These are phyloP conservation scores for Sciurus niger DNA, from an alignment of 2,113 vertebrate species.

Conservation along the genomic window DNA sequence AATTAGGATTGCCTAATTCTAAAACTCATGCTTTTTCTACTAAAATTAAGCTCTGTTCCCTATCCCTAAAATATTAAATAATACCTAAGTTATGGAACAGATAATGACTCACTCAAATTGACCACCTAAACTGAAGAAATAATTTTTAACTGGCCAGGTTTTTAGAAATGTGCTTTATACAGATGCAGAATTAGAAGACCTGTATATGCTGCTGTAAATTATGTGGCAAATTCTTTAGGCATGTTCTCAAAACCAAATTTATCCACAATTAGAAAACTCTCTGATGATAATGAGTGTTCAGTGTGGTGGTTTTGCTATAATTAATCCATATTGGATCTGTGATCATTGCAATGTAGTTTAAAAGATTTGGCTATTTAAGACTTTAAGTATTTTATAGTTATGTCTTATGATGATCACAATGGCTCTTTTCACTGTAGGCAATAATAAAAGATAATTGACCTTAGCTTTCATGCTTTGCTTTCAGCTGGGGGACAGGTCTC, in stretches of 20 bases:
- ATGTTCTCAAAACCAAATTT: neutral
- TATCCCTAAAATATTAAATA: neutral
- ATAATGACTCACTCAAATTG: neutral
- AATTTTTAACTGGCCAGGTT: neutral
- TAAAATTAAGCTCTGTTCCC: neutral
- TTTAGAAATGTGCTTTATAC: neutral
- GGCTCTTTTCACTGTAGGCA: neutral
- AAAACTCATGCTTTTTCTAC: neutral
- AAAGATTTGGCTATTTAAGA: conserved; percentile 62
- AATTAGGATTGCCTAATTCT: neutral
- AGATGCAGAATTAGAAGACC: neutral
- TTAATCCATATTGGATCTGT: conserved; percentile 61
- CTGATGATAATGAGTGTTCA: conserved; percentile 17
- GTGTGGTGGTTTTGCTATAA: conserved; percentile 45
- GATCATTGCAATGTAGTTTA: conserved; percentile 27
- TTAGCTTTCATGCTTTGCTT: conserved; percentile 45
- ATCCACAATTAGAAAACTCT: conserved; percentile 53
- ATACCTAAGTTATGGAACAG: neutral
- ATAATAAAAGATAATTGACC: conserved; percentile 68
- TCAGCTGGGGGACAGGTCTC: conserved; percentile 43
- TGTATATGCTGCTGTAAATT: neutral
- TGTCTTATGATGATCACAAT: neutral
- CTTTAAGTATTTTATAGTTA: conserved; percentile 65
- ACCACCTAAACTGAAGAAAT: neutral
- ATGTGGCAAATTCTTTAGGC: neutral